Evolutionary conservation across 2,113 vertebrate species (phyloP).

Genomic region (Peromyscus maniculatus): DNA sequence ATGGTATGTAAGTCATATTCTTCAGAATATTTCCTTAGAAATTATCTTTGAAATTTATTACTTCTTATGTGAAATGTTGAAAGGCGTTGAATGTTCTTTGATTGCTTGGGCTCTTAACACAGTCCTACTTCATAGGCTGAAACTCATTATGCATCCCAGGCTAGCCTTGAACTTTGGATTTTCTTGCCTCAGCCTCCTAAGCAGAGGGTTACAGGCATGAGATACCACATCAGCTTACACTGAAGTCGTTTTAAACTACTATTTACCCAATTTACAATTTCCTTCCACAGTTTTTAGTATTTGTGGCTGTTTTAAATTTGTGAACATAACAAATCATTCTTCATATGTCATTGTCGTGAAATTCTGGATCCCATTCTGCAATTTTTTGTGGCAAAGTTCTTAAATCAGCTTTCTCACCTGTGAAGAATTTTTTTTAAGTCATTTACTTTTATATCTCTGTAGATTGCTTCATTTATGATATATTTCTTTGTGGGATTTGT

Average conservation of each 20-base stretch:
- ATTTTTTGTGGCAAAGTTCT: neutral
- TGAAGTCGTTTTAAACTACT: neutral
- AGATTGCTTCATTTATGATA: neutral
- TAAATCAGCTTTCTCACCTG: neutral
- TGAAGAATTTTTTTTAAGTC: neutral
- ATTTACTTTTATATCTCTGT: neutral
- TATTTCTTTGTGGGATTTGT: neutral
- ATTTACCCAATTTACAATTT: neutral
- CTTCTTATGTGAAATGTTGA: neutral
- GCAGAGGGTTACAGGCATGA: neutral
- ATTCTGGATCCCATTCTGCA: neutral
- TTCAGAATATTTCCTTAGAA: neutral
- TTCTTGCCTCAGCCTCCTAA: neutral
- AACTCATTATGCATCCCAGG: neutral
- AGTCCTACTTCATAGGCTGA: too few species aligned
- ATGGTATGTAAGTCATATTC: neutral
- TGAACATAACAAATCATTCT: neutral
- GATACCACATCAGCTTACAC: neutral
- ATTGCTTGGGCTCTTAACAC: neutral
- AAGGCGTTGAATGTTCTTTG: neutral
- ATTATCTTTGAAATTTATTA: neutral
- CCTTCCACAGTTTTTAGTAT: neutral
- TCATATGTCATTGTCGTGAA: neutral
- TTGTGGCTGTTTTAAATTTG: neutral
- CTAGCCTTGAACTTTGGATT: neutral